A percentile compares a stretch with the other conserved stretches of the same genome.
Conservation (phyloP, 1,140 invertebrate genomes). For the Ostrea edulis region DNA sequence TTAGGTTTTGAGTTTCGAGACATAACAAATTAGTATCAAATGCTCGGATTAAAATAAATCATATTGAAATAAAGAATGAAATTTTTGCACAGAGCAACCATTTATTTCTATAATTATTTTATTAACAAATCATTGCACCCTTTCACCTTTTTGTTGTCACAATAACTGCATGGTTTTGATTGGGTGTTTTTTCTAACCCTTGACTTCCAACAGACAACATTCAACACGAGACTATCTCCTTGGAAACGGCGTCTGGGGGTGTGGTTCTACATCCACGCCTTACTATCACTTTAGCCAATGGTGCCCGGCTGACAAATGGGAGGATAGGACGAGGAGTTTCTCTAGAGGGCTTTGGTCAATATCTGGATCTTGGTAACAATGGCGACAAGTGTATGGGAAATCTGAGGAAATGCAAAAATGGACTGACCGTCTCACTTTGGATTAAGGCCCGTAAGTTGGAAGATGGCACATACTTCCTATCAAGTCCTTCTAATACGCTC, state of each 20-base stretch:
- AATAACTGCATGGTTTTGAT: slow-evolving; percentile 46
- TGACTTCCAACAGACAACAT: slow-evolving; percentile 68
- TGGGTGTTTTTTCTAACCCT: slow-evolving; percentile 48
- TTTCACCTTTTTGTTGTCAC: slow-evolving; percentile 14
- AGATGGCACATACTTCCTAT: slow-evolving; percentile 70
- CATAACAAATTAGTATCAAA: background rate
- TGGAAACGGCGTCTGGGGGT: slow-evolving; percentile 67
- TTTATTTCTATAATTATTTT: background rate
- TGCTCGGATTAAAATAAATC: background rate
- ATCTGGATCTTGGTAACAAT: slow-evolving; percentile 72
- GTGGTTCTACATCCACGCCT: slow-evolving; percentile 67
- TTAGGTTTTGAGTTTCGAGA: background rate
- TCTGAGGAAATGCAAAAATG: slow-evolving; percentile 74
- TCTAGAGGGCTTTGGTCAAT: slow-evolving; percentile 72
- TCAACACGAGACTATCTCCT: slow-evolving; percentile 75
- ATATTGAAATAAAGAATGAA: background rate
- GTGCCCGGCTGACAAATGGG: slow-evolving; percentile 68
- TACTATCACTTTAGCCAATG: slow-evolving; percentile 73
- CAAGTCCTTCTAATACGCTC: slow-evolving; percentile 72
- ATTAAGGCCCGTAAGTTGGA: slow-evolving; percentile 69
- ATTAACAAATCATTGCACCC: slow-evolving; percentile 34
- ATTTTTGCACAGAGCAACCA: background rate
- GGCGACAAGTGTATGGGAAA: slow-evolving; percentile 74
- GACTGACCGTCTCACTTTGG: slow-evolving; percentile 74
- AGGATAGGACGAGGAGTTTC: slow-evolving; percentile 68